Evolutionary conservation across 1,140 invertebrate genomes (phyloP).

Genomic region (Drosophila kepulauana): DNA sequence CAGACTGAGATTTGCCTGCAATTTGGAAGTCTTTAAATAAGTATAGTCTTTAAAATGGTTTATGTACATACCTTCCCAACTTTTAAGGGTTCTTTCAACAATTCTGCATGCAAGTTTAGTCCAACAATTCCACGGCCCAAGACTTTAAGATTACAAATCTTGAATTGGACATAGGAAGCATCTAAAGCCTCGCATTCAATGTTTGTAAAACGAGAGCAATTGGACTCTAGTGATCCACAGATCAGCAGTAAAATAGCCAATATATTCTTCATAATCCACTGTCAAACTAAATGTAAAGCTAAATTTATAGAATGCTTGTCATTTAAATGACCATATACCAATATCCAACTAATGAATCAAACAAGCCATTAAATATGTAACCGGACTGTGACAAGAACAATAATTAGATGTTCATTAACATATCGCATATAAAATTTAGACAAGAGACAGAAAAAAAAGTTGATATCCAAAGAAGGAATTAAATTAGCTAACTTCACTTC

Average conservation of each 20-base stretch:
- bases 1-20: neutral
- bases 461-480: too few species aligned
- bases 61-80: conserved; percentile 33
- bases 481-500: too few species aligned
- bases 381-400: too few species aligned
- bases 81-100: conserved; percentile 16
- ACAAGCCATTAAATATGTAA: too few species aligned
- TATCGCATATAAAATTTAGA: too few species aligned
- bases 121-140: conserved; percentile 20
- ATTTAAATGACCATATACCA: too few species aligned
- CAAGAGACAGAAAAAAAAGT: too few species aligned
- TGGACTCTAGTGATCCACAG: too few species aligned
- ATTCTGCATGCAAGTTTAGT: neutral
- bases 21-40: neutral
- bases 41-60: neutral
- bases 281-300: neutral
- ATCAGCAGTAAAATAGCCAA: neutral
- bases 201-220: conserved; percentile 9
- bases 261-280: neutral
- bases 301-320: too few species aligned
- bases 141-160: conserved; percentile 27
- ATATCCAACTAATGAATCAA: too few species aligned
- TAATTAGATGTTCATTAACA: too few species aligned
- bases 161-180: conserved; percentile 6
- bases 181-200: conserved; percentile 33